Percentiles rank a stretch among this genome's conserved stretches.
These are phyloP conservation scores for Encarsia formosa DNA, from an alignment of 2,888 invertebrate species.

Conservation along the genomic window DNA sequence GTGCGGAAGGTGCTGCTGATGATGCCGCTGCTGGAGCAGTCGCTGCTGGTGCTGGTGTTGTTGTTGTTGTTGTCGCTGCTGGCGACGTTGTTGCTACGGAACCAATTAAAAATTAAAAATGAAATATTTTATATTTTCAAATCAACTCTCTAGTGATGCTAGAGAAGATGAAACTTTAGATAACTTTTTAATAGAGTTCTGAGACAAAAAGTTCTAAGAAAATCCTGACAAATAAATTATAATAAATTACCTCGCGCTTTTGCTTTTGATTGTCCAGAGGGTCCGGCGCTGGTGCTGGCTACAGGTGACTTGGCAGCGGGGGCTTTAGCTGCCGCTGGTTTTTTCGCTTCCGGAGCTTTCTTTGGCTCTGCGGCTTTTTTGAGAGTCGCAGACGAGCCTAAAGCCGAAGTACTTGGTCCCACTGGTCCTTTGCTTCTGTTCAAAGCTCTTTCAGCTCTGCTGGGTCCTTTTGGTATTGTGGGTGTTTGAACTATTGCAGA, in stretches of 20 bases:
- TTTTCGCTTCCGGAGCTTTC: slow-evolving; percentile 36
- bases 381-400: slow-evolving; percentile 22
- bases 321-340: slow-evolving; percentile 33
- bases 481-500: slow-evolving; percentile 37
- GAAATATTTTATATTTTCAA: too few species aligned
- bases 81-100: too few species aligned
- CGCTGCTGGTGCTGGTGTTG: too few species aligned
- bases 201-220: too few species aligned
- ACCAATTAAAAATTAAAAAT: too few species aligned
- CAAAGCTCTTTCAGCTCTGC: slow-evolving; percentile 46
- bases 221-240: not conserved
- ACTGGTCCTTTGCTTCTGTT: slow-evolving; percentile 39
- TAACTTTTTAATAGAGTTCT: too few species aligned
- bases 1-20: not conserved
- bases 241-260: slow-evolving; percentile 40
- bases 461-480: slow-evolving; percentile 44
- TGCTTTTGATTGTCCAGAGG: slow-evolving; percentile 37
- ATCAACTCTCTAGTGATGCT: too few species aligned
- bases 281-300: slow-evolving; percentile 19
- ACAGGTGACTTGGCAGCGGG: slow-evolving; percentile 30
- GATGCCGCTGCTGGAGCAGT: not conserved
- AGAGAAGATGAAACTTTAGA: too few species aligned
- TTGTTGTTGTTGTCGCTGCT: too few species aligned
- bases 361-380: slow-evolving; percentile 42
- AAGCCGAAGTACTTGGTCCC: slow-evolving; percentile 23